phyloP scores from a whole-genome alignment of 2,888 invertebrate species.

The Megaustenia siamemsis region DNA sequence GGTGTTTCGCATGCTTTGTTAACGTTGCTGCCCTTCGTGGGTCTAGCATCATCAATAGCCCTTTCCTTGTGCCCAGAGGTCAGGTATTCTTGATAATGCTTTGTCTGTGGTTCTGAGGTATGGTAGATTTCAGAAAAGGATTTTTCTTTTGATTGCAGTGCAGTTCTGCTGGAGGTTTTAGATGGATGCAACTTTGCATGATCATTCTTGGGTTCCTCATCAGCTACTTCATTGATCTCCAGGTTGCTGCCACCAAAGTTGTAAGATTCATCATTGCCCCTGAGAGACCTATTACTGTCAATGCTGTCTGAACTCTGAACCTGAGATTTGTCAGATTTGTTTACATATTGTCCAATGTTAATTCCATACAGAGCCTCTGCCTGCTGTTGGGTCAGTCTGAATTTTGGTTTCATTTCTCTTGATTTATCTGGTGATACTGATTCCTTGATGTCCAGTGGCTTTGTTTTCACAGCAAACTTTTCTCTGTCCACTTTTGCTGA shows the following conservation, averaged over 20 bases:
- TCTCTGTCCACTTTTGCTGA: constrained; percentile 65
- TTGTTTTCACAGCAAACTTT: constrained; percentile 62
- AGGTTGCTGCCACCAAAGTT: neutral
- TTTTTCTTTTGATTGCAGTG: neutral
- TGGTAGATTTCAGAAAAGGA: neutral
- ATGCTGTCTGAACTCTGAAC: neutral
- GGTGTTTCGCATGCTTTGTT: neutral
- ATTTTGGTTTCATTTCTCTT: constrained; percentile 71
- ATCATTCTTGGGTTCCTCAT: neutral
- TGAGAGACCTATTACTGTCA: neutral
- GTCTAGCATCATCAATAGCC: neutral
- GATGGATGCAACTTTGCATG: neutral
- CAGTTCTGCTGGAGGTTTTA: neutral
- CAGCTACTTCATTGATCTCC: neutral
- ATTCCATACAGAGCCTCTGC: neutral
- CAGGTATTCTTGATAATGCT: constrained; percentile 9
- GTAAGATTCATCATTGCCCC: neutral
- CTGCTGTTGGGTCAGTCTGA: constrained; percentile 59
- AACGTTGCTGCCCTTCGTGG: neutral
- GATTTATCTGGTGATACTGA: constrained; percentile 74
- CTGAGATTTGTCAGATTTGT: neutral
- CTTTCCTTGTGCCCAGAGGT: neutral
- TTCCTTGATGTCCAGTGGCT: constrained; percentile 73
- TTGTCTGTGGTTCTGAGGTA: neutral
- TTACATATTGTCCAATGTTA: neutral